These are phyloP conservation scores for Pangasius macronema DNA, from an alignment of 2,797 vertebrate genomes.

Conservation along the genomic window DNA sequence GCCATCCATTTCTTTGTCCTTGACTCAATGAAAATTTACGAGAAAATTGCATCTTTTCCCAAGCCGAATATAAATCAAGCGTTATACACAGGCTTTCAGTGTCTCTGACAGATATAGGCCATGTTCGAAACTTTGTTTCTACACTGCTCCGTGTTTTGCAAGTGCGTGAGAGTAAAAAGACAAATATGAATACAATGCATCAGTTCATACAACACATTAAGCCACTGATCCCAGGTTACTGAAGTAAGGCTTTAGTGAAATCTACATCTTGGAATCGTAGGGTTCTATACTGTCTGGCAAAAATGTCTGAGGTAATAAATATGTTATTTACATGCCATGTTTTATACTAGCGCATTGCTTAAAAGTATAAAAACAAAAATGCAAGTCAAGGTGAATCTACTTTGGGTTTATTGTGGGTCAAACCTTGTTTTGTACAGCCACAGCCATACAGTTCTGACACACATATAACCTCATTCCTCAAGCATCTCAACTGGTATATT, in stretches of 20 bases:
- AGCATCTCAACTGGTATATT: neutral
- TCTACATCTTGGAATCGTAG: neutral
- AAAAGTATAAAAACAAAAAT: neutral
- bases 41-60: slow-evolving; percentile 73
- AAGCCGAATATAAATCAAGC: slow-evolving; percentile 80
- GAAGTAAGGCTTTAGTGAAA: neutral
- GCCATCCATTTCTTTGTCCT: slow-evolving; percentile 77
- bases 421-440: neutral
- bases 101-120: slow-evolving; percentile 85
- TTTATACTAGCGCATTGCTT: neutral
- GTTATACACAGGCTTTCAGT: slow-evolving; percentile 73
- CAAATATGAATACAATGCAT: slow-evolving; percentile 23
- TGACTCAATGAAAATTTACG: slow-evolving; percentile 80
- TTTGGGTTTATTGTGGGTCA: neutral
- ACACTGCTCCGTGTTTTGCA: slow-evolving; percentile 59
- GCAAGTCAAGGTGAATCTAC: neutral
- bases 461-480: neutral
- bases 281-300: neutral
- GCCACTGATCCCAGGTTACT: neutral
- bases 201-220: slow-evolving; percentile 32
- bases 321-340: neutral
- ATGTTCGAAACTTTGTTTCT: slow-evolving; percentile 78
- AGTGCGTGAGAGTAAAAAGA: slow-evolving; percentile 47
- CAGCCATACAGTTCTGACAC: neutral
- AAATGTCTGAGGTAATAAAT: neutral